A percentile compares a stretch with the other conserved stretches of the same genome.
phyloP scores from a whole-genome alignment of 2,888 invertebrate genomes.

The Diadegma fenestrale region DNA sequence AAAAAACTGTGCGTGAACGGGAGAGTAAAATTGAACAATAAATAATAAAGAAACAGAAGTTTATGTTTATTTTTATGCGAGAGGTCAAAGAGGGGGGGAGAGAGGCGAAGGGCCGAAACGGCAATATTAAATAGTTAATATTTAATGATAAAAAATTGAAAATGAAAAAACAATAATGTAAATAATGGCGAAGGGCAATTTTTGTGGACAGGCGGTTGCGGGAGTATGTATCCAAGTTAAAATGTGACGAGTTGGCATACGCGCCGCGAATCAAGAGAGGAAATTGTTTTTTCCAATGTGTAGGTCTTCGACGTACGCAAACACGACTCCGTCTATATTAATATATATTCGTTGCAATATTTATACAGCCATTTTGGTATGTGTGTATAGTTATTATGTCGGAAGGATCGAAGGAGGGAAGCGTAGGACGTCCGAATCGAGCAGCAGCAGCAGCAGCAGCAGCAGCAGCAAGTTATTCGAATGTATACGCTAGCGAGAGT shows the following conservation, averaged over 20 bases:
- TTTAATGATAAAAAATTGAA: constrained; percentile 56
- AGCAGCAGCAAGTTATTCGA: neutral
- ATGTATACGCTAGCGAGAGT: constrained; percentile 13
- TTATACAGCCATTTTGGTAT: constrained; percentile 29
- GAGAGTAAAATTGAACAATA: constrained; percentile 54
- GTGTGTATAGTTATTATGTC: constrained; percentile 48
- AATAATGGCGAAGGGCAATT: constrained; percentile 36
- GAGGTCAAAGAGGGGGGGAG: neutral
- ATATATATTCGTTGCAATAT: constrained; percentile 41
- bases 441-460: constrained; percentile 11
- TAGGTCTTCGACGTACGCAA: neutral
- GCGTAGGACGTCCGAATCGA: constrained; percentile 32
- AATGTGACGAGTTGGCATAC: constrained; percentile 46
- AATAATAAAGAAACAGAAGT: constrained; percentile 28
- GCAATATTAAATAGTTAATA: constrained; percentile 57
- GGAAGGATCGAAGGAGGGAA: constrained; percentile 24
- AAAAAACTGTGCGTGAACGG: constrained; percentile 9
- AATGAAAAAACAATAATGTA: constrained; percentile 45
- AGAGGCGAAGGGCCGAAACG: constrained; percentile 10
- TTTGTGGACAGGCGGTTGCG: neutral
- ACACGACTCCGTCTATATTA: neutral
- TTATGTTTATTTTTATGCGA: constrained; percentile 32
- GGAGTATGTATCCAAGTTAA: constrained; percentile 22
- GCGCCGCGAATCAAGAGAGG: constrained; percentile 61
- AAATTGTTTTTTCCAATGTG: constrained; percentile 54